Conservation (phyloP, 2,888 invertebrate genomes). For the Tetropium fuscum region DNA sequence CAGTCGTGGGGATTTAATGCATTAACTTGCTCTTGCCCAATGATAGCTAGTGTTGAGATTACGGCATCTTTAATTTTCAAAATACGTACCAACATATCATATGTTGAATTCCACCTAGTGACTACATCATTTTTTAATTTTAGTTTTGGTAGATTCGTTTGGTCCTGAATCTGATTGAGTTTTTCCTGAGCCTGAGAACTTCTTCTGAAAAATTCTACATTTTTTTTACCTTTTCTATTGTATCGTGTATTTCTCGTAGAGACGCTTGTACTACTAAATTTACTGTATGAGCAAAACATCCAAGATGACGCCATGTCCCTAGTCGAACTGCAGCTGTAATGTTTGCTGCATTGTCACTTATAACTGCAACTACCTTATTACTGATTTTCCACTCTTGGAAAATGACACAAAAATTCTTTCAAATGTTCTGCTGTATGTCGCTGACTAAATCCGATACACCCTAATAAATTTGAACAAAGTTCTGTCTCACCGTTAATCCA, state of each 20-base stretch:
- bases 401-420: slow-evolving; percentile 1
- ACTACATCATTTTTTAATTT: background rate
- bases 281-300: slow-evolving; percentile 50
- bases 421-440: slow-evolving; percentile 7
- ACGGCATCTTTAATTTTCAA: background rate
- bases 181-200: background rate
- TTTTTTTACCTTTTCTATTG: background rate
- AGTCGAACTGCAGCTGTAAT: background rate
- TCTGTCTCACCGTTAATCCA: slow-evolving; percentile 37
- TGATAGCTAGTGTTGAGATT: background rate
- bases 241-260: background rate
- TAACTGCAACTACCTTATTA: slow-evolving; percentile 38
- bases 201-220: background rate
- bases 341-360: slow-evolving; percentile 5
- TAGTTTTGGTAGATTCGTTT: background rate
- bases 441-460: background rate
- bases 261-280: slow-evolving; percentile 46
- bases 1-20: background rate
- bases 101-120: slow-evolving; percentile 4
- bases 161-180: background rate
- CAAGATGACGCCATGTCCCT: slow-evolving; percentile 41
- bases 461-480: slow-evolving; percentile 21
- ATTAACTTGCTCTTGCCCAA: background rate
- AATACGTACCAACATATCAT: background rate
- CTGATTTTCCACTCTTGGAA: slow-evolving; percentile 35